These are phyloP conservation scores for Drosophila mimetica DNA, from an alignment of 2,888 invertebrate species.

Conservation along the genomic window DNA sequence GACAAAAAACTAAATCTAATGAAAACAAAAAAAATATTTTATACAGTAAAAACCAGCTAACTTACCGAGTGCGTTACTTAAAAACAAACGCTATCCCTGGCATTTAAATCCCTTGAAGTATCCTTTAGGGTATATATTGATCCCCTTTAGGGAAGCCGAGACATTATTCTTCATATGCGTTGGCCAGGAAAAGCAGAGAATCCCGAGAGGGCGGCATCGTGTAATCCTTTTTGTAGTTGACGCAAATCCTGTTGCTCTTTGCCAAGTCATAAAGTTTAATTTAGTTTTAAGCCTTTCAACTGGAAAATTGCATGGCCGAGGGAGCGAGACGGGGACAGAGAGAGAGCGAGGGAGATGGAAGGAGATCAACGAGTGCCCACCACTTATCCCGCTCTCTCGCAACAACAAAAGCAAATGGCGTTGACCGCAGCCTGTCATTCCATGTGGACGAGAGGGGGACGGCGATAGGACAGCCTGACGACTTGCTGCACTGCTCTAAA, in stretches of 20 bases:
- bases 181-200: conserved; percentile 10
- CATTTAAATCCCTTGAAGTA: neutral
- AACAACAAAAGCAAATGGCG: conserved; percentile 38
- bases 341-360: conserved; percentile 3
- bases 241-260: conserved; percentile 70
- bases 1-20: too few species aligned
- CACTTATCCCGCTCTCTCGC: neutral
- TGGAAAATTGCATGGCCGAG: conserved; percentile 70
- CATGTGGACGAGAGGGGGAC: conserved; percentile 3
- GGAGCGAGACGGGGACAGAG: neutral
- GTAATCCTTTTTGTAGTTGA: conserved; percentile 77
- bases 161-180: conserved; percentile 74
- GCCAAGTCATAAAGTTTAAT: conserved; percentile 78
- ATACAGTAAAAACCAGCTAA: neutral
- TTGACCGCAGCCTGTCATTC: conserved; percentile 49
- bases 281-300: conserved; percentile 81
- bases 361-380: conserved; percentile 18
- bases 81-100: conserved; percentile 2
- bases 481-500: conserved; percentile 69
- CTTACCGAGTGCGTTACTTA: neutral
- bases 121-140: conserved; percentile 19
- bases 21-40: neutral
- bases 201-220: conserved; percentile 30
- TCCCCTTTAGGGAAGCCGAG: conserved; percentile 52
- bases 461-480: neutral